These are phyloP conservation scores for Aulostomus chinensis DNA, from an alignment of 2,797 vertebrate species.

Conservation along the genomic window DNA sequence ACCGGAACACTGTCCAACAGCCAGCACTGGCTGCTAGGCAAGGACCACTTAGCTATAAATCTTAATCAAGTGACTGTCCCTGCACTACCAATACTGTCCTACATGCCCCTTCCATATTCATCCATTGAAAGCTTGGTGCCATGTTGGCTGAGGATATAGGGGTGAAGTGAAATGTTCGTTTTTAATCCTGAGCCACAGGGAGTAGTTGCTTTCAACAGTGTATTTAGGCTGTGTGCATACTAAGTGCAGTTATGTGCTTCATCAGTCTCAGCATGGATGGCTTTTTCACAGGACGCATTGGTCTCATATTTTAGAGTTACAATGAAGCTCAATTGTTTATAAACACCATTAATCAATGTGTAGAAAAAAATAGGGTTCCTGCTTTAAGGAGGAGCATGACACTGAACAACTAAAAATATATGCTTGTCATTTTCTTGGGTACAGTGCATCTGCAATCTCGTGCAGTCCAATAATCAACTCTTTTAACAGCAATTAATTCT, in stretches of 20 bases:
- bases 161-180: conserved; percentile 48
- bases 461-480: too few species aligned
- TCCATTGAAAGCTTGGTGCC: conserved; percentile 37
- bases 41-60: conserved; percentile 62
- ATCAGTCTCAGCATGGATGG: conserved; percentile 21
- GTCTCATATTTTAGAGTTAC: conserved; percentile 2
- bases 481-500: too few species aligned
- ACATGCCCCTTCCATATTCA: conserved; percentile 10
- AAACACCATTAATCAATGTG: not conserved
- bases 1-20: conserved; percentile 44
- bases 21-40: conserved; percentile 45
- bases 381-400: not conserved
- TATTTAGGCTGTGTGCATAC: conserved; percentile 29
- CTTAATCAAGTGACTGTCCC: conserved; percentile 58
- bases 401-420: not conserved
- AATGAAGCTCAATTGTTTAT: conserved; percentile 3
- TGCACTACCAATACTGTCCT: conserved; percentile 4
- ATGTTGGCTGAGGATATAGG: conserved; percentile 37
- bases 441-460: too few species aligned
- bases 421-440: too few species aligned
- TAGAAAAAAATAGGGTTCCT: not conserved
- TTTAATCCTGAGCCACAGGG: conserved; percentile 39
- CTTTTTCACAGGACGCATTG: conserved; percentile 4
- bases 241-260: conserved; percentile 13
- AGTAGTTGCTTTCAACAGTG: conserved; percentile 49